phyloP scores from a whole-genome alignment of 1,140 invertebrate species.

The Lamellibrachia luymesi region DNA sequence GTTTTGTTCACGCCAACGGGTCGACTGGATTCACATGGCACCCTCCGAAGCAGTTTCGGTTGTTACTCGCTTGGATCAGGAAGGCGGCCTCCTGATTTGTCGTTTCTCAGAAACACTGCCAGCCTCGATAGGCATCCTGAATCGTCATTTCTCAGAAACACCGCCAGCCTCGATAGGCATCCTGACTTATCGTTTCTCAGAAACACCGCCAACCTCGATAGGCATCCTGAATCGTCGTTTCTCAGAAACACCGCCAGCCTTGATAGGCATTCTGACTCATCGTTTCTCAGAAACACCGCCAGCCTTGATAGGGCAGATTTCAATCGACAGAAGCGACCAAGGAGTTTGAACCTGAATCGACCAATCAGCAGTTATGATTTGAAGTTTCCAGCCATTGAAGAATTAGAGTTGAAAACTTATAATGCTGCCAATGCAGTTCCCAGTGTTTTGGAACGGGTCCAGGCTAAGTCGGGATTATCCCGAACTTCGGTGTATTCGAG shows the following conservation, averaged over 20 bases:
- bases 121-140: background rate
- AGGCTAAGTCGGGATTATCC: background rate
- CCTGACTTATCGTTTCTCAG: background rate
- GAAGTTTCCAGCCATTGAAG: background rate
- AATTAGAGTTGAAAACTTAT: background rate
- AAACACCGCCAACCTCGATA: background rate
- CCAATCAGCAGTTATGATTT: background rate
- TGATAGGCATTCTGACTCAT: background rate
- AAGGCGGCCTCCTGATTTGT: background rate
- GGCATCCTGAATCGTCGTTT: no score
- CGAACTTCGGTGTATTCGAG: background rate
- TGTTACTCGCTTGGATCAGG: background rate
- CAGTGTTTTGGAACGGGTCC: background rate
- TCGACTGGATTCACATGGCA: background rate
- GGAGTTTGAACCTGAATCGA: background rate
- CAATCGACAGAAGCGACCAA: background rate
- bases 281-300: background rate
- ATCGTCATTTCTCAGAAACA: background rate
- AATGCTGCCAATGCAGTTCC: background rate
- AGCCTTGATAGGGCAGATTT: background rate
- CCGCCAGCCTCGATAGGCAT: background rate
- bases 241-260: no score
- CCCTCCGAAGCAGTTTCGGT: background rate
- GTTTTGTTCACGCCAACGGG: background rate
- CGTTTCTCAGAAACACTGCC: background rate